A percentile compares a stretch with the other conserved stretches of the same genome.
phyloP scores from a whole-genome alignment of 2,797 vertebrate genomes.

The Psittacula echo region DNA sequence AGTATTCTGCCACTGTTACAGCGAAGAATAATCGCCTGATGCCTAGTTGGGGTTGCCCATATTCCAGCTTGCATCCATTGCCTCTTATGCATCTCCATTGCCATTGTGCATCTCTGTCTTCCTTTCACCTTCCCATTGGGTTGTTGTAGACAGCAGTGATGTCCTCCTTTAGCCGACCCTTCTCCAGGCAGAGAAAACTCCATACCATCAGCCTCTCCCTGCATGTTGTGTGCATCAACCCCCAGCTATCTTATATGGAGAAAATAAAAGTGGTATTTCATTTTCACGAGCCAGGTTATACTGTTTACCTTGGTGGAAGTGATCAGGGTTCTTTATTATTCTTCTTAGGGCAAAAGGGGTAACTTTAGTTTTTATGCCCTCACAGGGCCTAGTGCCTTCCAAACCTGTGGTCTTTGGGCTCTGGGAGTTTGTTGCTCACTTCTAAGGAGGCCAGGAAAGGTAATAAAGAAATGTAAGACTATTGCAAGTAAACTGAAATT shows the following conservation, averaged over 20 bases:
- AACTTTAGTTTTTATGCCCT: not conserved
- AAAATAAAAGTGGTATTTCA: not conserved
- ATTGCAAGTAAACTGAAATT: not conserved
- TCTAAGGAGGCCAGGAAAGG: not conserved
- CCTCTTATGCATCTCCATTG: not conserved
- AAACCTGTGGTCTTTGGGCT: not conserved
- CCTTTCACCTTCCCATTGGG: accelerated
- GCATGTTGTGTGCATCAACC: not conserved
- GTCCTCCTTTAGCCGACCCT: not conserved
- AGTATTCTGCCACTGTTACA: not conserved
- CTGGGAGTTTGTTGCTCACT: not conserved
- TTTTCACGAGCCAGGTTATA: not conserved
- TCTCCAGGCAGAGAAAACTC: not conserved
- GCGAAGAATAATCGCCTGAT: not conserved
- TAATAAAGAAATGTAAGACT: not conserved
- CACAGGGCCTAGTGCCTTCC: not conserved
- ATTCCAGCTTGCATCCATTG: not conserved
- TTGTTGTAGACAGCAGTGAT: not conserved
- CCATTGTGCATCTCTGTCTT: not conserved
- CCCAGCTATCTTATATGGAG: not conserved
- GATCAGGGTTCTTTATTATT: not conserved
- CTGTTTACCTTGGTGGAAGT: not conserved
- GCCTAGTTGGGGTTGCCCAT: not conserved
- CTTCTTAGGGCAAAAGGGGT: not conserved
- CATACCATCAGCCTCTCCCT: not conserved